Evolutionary conservation across 2,797 vertebrate genomes (phyloP), one percentile per base, ranked within the genome.

Genomic region (Podargus strigoides): DNA sequence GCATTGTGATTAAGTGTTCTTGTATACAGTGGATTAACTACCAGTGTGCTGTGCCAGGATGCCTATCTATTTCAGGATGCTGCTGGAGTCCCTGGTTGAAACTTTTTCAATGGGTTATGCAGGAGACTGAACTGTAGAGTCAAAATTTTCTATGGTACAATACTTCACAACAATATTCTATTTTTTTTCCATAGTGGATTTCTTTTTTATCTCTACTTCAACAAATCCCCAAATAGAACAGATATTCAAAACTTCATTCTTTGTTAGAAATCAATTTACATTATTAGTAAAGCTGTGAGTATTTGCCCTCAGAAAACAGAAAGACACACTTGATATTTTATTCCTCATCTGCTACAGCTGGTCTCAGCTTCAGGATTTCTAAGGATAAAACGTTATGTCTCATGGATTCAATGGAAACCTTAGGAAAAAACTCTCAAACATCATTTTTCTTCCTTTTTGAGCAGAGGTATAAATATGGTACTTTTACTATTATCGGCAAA

Each of bases 11-110:
- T 52, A 59, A 72, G 13, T 30, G 24, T 55, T 81, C 62, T 78
- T 72, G 28, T 69, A 28, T 36, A 62, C 11, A 49, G 19, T 46
- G 21, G 22, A 72, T 87, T 73, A 85, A 78, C 50, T 30, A 27
- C 6, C 64, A 80, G 6, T 34, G 9, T 32, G 7, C 60, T 81
- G 53, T 0, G 0, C 50, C 42, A 75, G 15, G 30, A 50, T 58
- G 42, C 12, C 53, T 81, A 16, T 55, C 13, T 62, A 24, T 72
- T 85, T 66, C 42, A 76, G 7, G 42, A 53, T 42, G 11, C 58
- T 84, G 12, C 36, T 77, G 17, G 28, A 52, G 34, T 44, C 18
- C 34, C 23, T 60, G 59, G 16, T 26, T 69, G 14, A 44, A 79
- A 79, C 1, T 16, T 58, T 68, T 80, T 24, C 32, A 47, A 4